Evolutionary conservation across 2,797 vertebrate genomes (phyloP), one percentile per base, ranked within the genome.

Genomic region (Leptatherina wallacei): DNA sequence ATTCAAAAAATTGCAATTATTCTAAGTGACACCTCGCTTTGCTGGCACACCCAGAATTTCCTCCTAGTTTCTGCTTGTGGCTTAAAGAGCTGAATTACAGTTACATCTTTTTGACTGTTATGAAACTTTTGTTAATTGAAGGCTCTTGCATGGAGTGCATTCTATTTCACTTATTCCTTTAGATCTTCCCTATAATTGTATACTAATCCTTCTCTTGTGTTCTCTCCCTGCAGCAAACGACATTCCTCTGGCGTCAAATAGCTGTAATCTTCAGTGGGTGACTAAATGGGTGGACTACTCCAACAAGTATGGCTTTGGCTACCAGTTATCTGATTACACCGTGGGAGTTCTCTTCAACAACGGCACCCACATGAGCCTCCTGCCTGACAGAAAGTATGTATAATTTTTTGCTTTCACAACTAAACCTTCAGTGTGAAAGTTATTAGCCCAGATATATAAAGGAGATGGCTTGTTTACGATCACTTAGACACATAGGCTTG

Each of bases 251-350:
- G 93, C 95, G 72, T 95, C 95, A 69, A 88, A 95, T 70, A 93
- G 93, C 85, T 86, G 94, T 33, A 96, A 90, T 62, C 96, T 99
- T 88, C 98, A 98, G 64, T 99, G 98, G 98, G 97, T 99, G 88
- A 99, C 97, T 68, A 99, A 99, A 88, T 99, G 98, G 98, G 98
- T 99, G 71, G 98, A 99, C 92, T 99, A 99, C 82, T 99, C 98
- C 61, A 99, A 99, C 91, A 99, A 99, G 89, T 99, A 99, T 0
- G 98, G 98, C 89, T 99, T 99, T 78, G 98, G 98, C 6, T 99
- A 99, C 93, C 98, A 99, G 93, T 94, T 99, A 84, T 99, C 98
- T 1, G 97, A 99, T 93, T 96, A 98, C 90, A 97, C 96, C 0
- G 98, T 99, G 81, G 97, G 98, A 55, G 98, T 99, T 44, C 96